Evolutionary conservation across 2,888 invertebrate species (phyloP).

Genomic region (Elegia similella): DNA sequence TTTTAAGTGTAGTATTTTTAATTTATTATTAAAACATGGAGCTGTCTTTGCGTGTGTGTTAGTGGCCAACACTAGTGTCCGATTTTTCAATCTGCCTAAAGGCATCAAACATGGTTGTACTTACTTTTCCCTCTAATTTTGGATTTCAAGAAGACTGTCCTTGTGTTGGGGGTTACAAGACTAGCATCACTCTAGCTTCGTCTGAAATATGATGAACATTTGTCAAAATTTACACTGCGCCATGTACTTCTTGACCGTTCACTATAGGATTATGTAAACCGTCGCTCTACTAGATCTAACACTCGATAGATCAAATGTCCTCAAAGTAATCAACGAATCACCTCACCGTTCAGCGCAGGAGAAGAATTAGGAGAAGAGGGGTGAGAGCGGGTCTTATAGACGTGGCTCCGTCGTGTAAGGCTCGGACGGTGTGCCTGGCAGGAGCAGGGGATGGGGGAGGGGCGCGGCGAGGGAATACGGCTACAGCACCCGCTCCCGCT

Average conservation of each 20-base stretch:
- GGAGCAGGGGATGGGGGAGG: conserved; percentile 57
- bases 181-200: too few relatives aligned
- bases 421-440: conserved; percentile 58
- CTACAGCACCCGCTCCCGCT: conserved; percentile 55
- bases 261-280: conserved; percentile 8
- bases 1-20: too few relatives aligned
- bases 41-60: too few relatives aligned
- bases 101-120: too few relatives aligned
- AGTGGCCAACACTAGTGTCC: too few relatives aligned
- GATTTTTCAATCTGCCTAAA: too few relatives aligned
- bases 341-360: conserved; percentile 16
- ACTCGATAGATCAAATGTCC: background rate
- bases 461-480: conserved; percentile 58
- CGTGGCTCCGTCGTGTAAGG: conserved; percentile 39
- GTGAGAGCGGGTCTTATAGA: conserved; percentile 13
- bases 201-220: background rate
- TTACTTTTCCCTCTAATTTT: too few relatives aligned
- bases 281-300: conserved; percentile 3
- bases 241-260: background rate
- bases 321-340: background rate
- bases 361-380: conserved; percentile 9
- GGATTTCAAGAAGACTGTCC: too few relatives aligned
- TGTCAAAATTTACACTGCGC: background rate
- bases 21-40: too few relatives aligned
- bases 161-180: too few relatives aligned